Percentiles rank a stretch among this genome's conserved stretches.
Evolutionary conservation across 2,888 invertebrate species (phyloP).

Genomic region (Yponomeuta cagnagella): DNA sequence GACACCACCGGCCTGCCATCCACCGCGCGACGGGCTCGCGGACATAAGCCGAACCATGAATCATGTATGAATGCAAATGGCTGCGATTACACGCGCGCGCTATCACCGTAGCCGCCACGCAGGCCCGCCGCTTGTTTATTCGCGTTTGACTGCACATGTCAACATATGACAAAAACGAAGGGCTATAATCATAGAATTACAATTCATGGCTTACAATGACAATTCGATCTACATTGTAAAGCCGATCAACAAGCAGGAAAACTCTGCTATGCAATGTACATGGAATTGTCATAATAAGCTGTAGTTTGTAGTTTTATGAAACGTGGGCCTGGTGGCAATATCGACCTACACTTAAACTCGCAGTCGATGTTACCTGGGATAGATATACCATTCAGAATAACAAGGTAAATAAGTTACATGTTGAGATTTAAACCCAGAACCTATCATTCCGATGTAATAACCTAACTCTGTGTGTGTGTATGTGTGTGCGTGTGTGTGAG

Average conservation of each 20-base stretch:
- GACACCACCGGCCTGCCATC: background rate
- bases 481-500: too few relatives aligned
- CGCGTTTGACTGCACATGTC: background rate
- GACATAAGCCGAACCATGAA: conserved; percentile 38
- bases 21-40: background rate
- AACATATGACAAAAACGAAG: background rate
- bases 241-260: background rate
- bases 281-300: too few relatives aligned
- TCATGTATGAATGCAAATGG: conserved; percentile 66
- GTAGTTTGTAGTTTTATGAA: too few relatives aligned
- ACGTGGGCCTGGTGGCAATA: too few relatives aligned
- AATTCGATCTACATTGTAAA: background rate
- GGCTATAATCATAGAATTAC: background rate
- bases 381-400: too few relatives aligned
- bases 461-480: too few relatives aligned
- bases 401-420: too few relatives aligned
- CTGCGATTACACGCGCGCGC: conserved; percentile 51
- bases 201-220: background rate
- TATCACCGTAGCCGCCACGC: conserved; percentile 38
- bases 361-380: too few relatives aligned
- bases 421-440: too few relatives aligned
- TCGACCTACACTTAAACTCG: too few relatives aligned
- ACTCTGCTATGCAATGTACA: background rate
- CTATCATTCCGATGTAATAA: too few relatives aligned
- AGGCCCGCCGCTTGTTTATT: conserved; percentile 29